phyloP scores from a whole-genome alignment of 2,797 vertebrate genomes.

The Protosalanx chinensis region DNA sequence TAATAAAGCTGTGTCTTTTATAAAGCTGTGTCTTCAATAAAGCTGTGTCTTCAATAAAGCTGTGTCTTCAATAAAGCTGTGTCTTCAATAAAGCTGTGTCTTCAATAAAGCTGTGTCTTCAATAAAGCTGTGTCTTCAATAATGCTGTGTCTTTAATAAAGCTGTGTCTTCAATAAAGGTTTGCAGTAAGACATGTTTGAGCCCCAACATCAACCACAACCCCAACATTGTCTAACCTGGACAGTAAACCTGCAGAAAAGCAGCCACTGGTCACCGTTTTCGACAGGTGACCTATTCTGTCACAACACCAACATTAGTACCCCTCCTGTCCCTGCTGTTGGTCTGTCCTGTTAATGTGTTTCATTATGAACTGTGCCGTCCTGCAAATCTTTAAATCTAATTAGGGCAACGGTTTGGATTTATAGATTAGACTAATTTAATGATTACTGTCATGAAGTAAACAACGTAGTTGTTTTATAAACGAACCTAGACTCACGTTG shows the following conservation, averaged over 20 bases:
- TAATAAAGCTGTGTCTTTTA: no score
- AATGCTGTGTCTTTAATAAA: conserved; percentile 28
- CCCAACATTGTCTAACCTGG: no score
- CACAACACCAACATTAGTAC: background rate
- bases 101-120: no score
- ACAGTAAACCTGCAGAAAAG: no score
- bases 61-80: conserved; percentile 33
- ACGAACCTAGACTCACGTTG: background rate
- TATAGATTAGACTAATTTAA: background rate
- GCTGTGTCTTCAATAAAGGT: conserved; percentile 35
- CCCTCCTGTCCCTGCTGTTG: background rate
- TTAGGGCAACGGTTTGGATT: background rate
- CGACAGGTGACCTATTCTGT: background rate
- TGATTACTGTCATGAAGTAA: background rate
- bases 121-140: no score
- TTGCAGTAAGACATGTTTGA: no score
- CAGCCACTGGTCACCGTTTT: no score
- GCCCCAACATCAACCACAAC: no score
- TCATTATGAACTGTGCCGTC: background rate
- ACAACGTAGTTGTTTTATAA: background rate
- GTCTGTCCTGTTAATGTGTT: background rate
- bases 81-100: no score
- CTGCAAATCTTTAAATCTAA: background rate
- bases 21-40: no score
- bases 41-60: conserved; percentile 31